A percentile compares a stretch with the other conserved stretches of the same genome.
Evolutionary conservation across 2,797 vertebrate genomes (phyloP).

Genomic region (Hypotaenidia okinawae): DNA sequence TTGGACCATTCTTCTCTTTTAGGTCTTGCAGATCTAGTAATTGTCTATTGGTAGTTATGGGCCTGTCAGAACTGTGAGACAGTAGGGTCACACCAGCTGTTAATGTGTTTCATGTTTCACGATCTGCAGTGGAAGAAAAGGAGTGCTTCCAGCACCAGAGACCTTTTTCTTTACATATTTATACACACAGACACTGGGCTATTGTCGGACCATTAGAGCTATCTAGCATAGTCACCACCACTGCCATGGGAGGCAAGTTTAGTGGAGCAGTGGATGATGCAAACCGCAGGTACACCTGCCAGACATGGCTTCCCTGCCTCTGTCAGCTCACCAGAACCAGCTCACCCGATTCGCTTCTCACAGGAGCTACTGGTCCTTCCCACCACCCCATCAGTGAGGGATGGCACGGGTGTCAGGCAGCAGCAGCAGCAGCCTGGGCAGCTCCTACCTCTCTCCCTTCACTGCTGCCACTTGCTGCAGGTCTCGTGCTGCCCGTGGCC

Average conservation of each 20-base stretch:
- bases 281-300: background rate
- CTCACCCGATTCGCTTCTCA: background rate
- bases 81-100: background rate
- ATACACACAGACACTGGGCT: background rate
- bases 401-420: background rate
- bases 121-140: background rate
- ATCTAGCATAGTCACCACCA: background rate
- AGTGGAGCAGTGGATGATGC: background rate
- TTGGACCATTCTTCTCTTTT: background rate
- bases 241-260: accelerated
- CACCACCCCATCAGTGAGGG: background rate
- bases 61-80: background rate
- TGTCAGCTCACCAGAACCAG: background rate
- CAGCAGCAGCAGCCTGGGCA: background rate
- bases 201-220: background rate
- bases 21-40: background rate
- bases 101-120: background rate
- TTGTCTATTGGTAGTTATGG: background rate
- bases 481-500: accelerated
- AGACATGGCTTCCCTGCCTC: background rate
- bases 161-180: background rate
- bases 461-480: background rate
- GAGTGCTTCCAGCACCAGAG: background rate
- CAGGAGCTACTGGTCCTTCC: background rate
- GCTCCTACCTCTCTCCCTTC: background rate